Evolutionary conservation across 2,888 invertebrate species (phyloP), one percentile per base, ranked within the genome.

Genomic region (Clistopyga incitator): DNA sequence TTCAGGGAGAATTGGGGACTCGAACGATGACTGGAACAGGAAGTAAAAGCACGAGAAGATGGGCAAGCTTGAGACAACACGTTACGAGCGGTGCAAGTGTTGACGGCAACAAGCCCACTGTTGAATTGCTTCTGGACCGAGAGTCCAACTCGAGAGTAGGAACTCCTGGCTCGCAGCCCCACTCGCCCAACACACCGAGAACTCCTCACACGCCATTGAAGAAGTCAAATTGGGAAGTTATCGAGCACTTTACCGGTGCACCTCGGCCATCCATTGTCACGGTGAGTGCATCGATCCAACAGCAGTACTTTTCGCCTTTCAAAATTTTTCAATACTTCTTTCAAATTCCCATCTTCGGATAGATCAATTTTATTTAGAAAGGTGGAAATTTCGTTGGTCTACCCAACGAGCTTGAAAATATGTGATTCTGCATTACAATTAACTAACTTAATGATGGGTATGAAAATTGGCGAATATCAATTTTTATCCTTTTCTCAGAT

Each of bases 141-240:
- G 91, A 88, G 86, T 90, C 87, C 88, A 92, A 87, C 82, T 91
- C 87, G 88, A 85, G 90, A 87, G 91, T 67, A 89, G 91, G 85
- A 88, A 93, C 94, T 11, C 90, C 93, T 59, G 91, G 91, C 59
- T 94, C 91, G 29, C 92, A 89, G 74, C 93, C 88, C 90, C 95
- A 81, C 92, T 94, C 76, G 92, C 95, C 85, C 94, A 90, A 90
- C 77, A 92, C 90, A n/a, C 92, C 88, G 56, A 90, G 88, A 81
- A 93, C 93, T 6, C 92, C 95, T 23, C 95, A 96, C 61, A 95
- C 95, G 23, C 95, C 95, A 2, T 95, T 96, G 3, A 95, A 96
- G 93, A 97, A 97, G 92, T 97, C 97, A 89, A 97, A 98, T 94
- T 98, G 97, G 97, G 97, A 97, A 93, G 97, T 98, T 88, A 97